These are phyloP conservation scores for Epistrophella euchroma DNA, from an alignment of 2,888 invertebrate species.

Conservation along the genomic window DNA sequence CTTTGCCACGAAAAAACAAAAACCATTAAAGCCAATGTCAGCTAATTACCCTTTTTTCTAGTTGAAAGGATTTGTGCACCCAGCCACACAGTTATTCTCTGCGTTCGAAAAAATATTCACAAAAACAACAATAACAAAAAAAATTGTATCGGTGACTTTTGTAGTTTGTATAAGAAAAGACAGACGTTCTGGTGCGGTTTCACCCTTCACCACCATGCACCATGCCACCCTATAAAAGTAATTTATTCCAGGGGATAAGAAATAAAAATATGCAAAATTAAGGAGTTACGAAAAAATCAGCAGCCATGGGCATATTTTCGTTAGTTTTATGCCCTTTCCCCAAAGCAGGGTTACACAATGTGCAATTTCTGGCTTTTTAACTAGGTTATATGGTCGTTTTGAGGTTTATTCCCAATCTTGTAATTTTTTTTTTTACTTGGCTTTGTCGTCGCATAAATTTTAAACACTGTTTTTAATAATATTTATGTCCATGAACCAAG, in stretches of 20 bases:
- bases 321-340: neutral
- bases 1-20: slow-evolving; percentile 39
- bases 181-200: slow-evolving; percentile 51
- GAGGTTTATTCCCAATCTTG: slow-evolving; percentile 59
- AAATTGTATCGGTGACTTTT: slow-evolving; percentile 69
- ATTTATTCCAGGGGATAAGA: slow-evolving; percentile 49
- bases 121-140: slow-evolving; percentile 17
- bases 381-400: slow-evolving; percentile 72
- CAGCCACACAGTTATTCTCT: slow-evolving; percentile 52
- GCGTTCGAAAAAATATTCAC: neutral
- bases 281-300: slow-evolving; percentile 29
- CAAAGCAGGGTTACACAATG: neutral
- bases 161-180: slow-evolving; percentile 59
- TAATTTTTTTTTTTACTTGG: slow-evolving; percentile 44
- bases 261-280: slow-evolving; percentile 63
- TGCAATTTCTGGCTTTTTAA: slow-evolving; percentile 46
- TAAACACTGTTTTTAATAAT: slow-evolving; percentile 75
- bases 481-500: slow-evolving; percentile 59
- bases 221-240: slow-evolving; percentile 49
- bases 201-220: slow-evolving; percentile 54
- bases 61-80: slow-evolving; percentile 64
- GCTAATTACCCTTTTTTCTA: slow-evolving; percentile 74
- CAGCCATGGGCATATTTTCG: slow-evolving; percentile 7
- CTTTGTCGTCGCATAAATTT: slow-evolving; percentile 77
- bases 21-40: slow-evolving; percentile 67